Evolutionary conservation across 2,888 invertebrate species (phyloP).

Genomic region (Podabrus alpinus): DNA sequence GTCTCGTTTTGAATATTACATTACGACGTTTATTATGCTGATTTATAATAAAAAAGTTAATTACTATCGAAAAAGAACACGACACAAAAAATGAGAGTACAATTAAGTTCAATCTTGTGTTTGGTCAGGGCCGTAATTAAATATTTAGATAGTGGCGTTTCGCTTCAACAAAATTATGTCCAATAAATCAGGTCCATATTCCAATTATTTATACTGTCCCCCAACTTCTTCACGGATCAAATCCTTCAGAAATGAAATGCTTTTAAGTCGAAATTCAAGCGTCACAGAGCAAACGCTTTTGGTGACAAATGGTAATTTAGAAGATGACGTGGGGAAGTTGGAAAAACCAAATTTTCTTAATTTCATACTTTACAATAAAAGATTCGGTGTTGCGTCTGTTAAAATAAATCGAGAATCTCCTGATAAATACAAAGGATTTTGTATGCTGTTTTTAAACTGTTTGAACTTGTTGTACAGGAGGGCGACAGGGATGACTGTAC

Average conservation of each 20-base stretch:
- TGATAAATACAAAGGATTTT: too few relatives aligned
- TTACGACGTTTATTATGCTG: conserved; percentile 21
- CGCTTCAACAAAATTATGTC: background rate
- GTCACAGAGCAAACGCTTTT: background rate
- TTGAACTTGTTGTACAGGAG: too few relatives aligned
- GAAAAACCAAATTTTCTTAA: background rate
- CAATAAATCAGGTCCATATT: background rate
- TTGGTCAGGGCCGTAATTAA: background rate
- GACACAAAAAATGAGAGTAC: background rate
- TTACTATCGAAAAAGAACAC: background rate
- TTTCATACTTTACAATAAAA: background rate
- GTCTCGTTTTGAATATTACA: conserved; percentile 22
- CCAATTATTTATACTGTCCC: background rate
- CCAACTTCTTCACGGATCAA: background rate
- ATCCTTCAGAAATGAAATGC: background rate
- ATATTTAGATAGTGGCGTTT: background rate
- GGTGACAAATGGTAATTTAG: background rate
- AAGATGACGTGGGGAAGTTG: background rate
- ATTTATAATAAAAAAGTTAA: background rate
- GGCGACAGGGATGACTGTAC: too few relatives aligned
- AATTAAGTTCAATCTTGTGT: background rate
- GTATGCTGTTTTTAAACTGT: too few relatives aligned
- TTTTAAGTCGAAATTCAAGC: background rate
- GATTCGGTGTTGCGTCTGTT: too few relatives aligned
- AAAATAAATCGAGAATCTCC: too few relatives aligned